Conservation (phyloP, 2,888 invertebrate genomes). For the Drosophila rellima region DNA sequence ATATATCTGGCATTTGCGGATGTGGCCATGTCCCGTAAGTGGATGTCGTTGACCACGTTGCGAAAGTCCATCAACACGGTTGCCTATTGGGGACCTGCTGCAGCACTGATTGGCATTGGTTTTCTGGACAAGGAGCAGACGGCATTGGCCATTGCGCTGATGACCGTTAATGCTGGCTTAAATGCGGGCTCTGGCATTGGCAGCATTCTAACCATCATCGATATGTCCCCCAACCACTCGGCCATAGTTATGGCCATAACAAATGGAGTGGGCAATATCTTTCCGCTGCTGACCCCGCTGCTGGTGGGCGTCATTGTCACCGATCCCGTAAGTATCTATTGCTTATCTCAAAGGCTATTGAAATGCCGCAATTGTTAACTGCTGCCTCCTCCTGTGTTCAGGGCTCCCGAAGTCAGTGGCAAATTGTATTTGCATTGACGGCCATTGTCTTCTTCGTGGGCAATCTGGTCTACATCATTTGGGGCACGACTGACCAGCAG, state of each 20-base stretch:
- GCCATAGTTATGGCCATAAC: slow-evolving; percentile 89
- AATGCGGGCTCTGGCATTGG: slow-evolving; percentile 84
- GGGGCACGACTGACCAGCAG: slow-evolving; percentile 89
- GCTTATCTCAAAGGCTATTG: neutral
- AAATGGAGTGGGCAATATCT: slow-evolving; percentile 88
- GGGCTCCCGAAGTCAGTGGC: slow-evolving; percentile 89
- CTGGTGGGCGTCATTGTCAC: slow-evolving; percentile 87
- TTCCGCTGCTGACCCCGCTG: slow-evolving; percentile 88
- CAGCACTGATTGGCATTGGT: slow-evolving; percentile 86
- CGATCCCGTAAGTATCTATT: slow-evolving; percentile 60
- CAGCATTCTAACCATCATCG: slow-evolving; percentile 87
- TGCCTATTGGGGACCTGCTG: slow-evolving; percentile 86
- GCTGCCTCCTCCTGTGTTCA: slow-evolving; percentile 32
- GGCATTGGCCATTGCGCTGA: slow-evolving; percentile 86
- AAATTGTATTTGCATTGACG: slow-evolving; percentile 89
- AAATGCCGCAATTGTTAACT: slow-evolving; percentile 9
- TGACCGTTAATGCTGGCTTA: slow-evolving; percentile 87
- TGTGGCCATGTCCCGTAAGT: slow-evolving; percentile 83
- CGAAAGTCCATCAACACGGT: slow-evolving; percentile 79
- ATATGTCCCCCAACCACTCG: slow-evolving; percentile 89
- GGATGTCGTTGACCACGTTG: slow-evolving; percentile 81
- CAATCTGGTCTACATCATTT: slow-evolving; percentile 90
- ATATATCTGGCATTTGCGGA: slow-evolving; percentile 86
- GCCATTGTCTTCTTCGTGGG: slow-evolving; percentile 89
- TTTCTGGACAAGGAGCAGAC: slow-evolving; percentile 85